These are phyloP conservation scores for Lanius ludovicianus DNA, from an alignment of 2,113 vertebrate genomes.

Conservation along the genomic window DNA sequence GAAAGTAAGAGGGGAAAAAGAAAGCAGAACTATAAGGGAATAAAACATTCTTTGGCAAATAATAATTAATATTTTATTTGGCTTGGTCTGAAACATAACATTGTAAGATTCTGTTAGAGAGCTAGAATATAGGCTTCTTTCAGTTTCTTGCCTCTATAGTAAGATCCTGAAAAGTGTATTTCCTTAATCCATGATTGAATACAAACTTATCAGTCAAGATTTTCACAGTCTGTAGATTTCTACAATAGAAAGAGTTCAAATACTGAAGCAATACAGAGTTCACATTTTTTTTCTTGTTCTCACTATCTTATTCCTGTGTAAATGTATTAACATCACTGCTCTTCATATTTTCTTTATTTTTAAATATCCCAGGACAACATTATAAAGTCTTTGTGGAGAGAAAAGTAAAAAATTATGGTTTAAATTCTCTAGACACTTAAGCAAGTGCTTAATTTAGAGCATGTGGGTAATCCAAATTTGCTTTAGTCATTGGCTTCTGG, in stretches of 20 bases:
- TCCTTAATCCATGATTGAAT: neutral
- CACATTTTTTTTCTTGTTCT: neutral
- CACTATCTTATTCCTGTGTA: neutral
- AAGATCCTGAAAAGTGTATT: neutral
- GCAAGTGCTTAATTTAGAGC: slow-evolving; percentile 60
- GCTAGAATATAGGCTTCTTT: neutral
- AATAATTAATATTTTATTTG: slow-evolving; percentile 24
- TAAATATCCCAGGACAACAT: neutral
- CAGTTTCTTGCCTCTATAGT: neutral
- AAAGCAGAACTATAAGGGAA: neutral
- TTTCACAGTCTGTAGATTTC: neutral
- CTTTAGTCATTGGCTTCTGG: slow-evolving; percentile 29
- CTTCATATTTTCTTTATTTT: neutral
- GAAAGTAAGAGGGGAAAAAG: neutral
- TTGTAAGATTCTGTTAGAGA: neutral
- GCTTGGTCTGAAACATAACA: neutral
- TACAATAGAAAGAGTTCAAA: neutral
- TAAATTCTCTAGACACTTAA: slow-evolving; percentile 20
- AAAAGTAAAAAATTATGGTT: slow-evolving; percentile 24
- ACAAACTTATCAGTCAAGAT: neutral
- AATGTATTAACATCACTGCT: neutral
- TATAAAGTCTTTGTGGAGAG: neutral
- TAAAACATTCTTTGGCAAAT: neutral
- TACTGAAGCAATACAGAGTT: neutral
- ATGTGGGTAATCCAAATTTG: slow-evolving; percentile 52